These are phyloP conservation scores for Ips nitidus DNA, from an alignment of 1,140 invertebrate genomes.

Conservation along the genomic window DNA sequence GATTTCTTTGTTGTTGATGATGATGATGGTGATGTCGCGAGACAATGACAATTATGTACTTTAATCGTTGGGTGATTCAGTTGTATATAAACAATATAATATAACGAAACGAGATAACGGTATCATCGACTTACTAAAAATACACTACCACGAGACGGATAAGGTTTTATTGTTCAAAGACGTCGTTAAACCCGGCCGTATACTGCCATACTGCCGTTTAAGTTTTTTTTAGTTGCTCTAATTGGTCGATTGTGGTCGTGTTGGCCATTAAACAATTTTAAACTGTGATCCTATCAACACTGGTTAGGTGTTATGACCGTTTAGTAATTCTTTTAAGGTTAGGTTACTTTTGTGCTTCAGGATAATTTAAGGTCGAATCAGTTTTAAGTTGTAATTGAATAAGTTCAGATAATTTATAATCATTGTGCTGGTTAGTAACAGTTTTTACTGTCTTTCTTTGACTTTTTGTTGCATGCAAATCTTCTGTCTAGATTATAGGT, in stretches of 20 bases:
- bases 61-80: background rate
- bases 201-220: background rate
- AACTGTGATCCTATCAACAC: background rate
- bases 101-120: background rate
- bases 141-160: background rate
- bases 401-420: too few species aligned
- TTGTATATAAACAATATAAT: background rate
- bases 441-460: too few species aligned
- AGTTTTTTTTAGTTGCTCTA: background rate
- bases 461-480: too few species aligned
- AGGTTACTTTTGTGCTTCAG: too few species aligned
- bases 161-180: constrained; percentile 13
- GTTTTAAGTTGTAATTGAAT: too few species aligned
- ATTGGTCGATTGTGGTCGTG: background rate
- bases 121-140: background rate
- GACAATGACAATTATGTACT: background rate
- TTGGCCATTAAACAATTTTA: constrained; percentile 1
- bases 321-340: background rate
- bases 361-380: too few species aligned
- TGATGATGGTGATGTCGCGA: background rate
- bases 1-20: background rate
- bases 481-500: too few species aligned
- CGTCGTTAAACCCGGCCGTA: background rate
- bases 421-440: too few species aligned
- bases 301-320: background rate